Evolutionary conservation across 35 echinoderm and acorn worm genomes (phyloP).

Genomic region (Eucidaris tribuloides): DNA sequence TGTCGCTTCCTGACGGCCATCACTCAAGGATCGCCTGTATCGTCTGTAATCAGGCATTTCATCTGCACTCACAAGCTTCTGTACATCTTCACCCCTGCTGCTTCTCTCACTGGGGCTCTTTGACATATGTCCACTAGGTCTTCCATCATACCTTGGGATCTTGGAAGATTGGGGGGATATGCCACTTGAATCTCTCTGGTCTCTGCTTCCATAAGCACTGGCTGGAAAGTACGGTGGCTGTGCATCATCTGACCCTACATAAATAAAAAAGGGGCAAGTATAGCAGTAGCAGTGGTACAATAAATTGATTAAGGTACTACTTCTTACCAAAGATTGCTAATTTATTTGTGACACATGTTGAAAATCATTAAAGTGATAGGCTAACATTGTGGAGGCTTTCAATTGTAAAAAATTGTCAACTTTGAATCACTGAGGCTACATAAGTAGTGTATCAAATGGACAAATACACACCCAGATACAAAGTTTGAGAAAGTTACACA

Average conservation of each 20-base stretch:
- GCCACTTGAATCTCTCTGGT: constrained; percentile 11
- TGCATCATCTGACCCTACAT: constrained; percentile 94
- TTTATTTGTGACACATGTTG: too few relatives aligned
- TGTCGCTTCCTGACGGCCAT: not conserved
- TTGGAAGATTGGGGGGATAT: constrained; percentile 26
- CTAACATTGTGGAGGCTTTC: too few relatives aligned
- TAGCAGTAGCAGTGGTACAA: too few relatives aligned
- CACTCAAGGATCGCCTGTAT: constrained; percentile 10
- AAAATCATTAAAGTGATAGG: too few relatives aligned
- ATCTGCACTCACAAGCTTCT: not conserved
- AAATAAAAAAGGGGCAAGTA: not conserved
- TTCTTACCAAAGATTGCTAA: too few relatives aligned
- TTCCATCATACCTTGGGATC: constrained; percentile 50
- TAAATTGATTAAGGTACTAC: too few relatives aligned
- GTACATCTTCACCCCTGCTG: too few relatives aligned
- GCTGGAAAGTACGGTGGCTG: constrained; percentile 66
- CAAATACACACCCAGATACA: too few relatives aligned
- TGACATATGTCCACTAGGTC: not conserved
- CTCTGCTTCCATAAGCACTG: constrained; percentile 64
- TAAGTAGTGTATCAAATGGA: too few relatives aligned
- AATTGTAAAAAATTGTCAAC: too few relatives aligned
- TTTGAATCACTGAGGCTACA: too few relatives aligned
- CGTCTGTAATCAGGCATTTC: not conserved
- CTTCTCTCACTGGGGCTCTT: constrained; percentile 16
- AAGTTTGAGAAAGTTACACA: too few relatives aligned